Percentiles rank a stretch among this genome's conserved stretches.
phyloP scores from a whole-genome alignment of 2,113 vertebrate genomes.

The Phoxinus phoxinus region DNA sequence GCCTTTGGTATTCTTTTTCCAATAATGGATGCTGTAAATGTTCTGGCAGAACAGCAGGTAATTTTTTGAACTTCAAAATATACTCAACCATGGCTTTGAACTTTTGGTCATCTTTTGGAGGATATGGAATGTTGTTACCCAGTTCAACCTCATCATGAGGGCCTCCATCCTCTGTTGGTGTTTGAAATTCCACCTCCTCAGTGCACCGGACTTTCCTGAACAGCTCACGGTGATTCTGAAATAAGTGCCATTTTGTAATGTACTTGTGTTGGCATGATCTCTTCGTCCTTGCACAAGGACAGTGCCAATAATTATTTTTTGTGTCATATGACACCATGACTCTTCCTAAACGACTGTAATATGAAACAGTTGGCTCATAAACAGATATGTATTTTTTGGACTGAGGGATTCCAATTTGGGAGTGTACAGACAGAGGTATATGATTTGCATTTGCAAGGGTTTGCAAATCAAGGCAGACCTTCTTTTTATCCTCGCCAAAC shows the following conservation, averaged over 20 bases:
- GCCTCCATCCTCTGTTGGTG: not conserved
- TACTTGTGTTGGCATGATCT: constrained; percentile 37
- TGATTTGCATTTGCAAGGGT: constrained; percentile 15
- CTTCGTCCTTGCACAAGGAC: constrained; percentile 26
- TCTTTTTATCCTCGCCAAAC: constrained; percentile 3
- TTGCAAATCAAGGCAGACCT: constrained; percentile 6
- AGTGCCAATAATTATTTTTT: constrained; percentile 33
- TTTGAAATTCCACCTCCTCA: not conserved
- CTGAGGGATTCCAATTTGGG: constrained; percentile 12
- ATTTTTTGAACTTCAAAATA: constrained; percentile 5
- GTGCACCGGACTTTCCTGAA: constrained; percentile 22
- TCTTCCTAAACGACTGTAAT: constrained; percentile 27
- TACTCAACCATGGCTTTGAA: not conserved
- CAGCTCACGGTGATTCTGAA: constrained; percentile 1
- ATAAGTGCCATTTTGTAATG: constrained; percentile 33
- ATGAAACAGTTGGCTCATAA: constrained; percentile 38
- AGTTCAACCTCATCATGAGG: not conserved
- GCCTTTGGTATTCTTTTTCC: constrained; percentile 18
- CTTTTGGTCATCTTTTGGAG: constrained; percentile 10
- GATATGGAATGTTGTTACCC: not conserved
- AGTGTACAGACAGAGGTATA: constrained; percentile 20
- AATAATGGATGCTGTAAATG: not conserved
- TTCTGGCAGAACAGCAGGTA: constrained; percentile 10
- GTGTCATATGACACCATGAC: constrained; percentile 35
- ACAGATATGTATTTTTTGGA: constrained; percentile 23